Evolutionary conservation across 2,113 vertebrate genomes (phyloP).

Genomic region (Camelus dromedarius): DNA sequence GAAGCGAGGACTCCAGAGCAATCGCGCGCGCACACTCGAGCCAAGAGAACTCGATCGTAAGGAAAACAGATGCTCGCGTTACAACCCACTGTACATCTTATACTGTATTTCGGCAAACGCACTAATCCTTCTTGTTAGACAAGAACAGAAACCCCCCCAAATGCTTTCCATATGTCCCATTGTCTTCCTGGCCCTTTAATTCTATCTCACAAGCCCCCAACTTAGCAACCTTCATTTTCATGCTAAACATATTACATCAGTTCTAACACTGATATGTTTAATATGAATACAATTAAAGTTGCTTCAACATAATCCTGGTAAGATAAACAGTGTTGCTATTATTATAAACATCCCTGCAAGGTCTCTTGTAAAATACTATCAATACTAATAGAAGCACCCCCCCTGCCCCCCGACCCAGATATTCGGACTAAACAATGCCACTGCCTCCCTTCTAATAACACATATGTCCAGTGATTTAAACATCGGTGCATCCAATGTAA

Average conservation of each 20-base stretch:
- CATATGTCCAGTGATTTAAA: conserved; percentile 69
- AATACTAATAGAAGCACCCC: conserved; percentile 72
- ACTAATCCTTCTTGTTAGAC: conserved; percentile 88
- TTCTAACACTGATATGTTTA: conserved; percentile 85
- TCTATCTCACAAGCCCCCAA: conserved; percentile 87
- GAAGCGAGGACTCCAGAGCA: conserved; percentile 46
- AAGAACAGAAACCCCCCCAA: conserved; percentile 83
- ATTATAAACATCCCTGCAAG: conserved; percentile 86
- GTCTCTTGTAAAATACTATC: conserved; percentile 83
- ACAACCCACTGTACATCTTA: conserved; percentile 40
- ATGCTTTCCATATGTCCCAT: conserved; percentile 89
- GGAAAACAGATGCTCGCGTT: conserved; percentile 73
- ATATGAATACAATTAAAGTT: conserved; percentile 87
- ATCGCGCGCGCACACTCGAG: neutral
- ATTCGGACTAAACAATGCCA: conserved; percentile 71
- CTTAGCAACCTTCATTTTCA: conserved; percentile 90
- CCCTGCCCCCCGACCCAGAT: conserved; percentile 31
- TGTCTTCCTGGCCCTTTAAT: conserved; percentile 84
- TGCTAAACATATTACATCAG: conserved; percentile 90
- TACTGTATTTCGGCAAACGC: conserved; percentile 83
- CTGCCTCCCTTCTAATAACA: conserved; percentile 68
- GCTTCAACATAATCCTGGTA: conserved; percentile 85
- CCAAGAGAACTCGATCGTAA: neutral
- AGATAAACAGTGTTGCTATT: conserved; percentile 87
- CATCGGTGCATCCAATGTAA: conserved; percentile 64